Percentiles rank a stretch among this genome's conserved stretches.
Evolutionary conservation across 2,113 vertebrate species (phyloP).

Genomic region (Colius striatus): DNA sequence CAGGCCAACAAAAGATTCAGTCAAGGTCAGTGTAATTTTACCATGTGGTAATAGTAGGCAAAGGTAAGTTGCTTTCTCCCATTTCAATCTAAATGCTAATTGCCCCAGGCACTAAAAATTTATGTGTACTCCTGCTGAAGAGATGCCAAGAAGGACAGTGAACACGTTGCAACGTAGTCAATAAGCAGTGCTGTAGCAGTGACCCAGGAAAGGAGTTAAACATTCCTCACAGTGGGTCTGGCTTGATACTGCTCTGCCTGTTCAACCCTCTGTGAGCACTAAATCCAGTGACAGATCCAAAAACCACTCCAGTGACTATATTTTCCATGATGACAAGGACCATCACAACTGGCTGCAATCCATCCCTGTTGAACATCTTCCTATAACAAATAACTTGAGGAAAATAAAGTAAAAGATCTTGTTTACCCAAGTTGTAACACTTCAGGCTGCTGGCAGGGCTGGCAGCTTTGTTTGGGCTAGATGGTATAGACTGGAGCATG

Average conservation of each 20-base stretch:
- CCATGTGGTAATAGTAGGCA: background rate
- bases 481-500: background rate
- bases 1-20: conserved; percentile 14
- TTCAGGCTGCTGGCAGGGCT: background rate
- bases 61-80: conserved; percentile 36
- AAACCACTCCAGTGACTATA: background rate
- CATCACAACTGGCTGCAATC: background rate
- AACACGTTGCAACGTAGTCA: background rate
- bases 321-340: background rate
- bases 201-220: background rate
- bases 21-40: conserved; percentile 31
- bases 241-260: background rate
- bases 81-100: conserved; percentile 61
- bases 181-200: background rate
- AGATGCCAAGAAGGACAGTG: background rate
- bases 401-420: background rate
- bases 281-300: background rate
- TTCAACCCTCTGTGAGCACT: background rate
- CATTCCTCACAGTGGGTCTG: background rate
- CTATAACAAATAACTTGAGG: background rate
- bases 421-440: background rate
- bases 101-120: conserved; percentile 1
- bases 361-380: background rate
- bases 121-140: background rate
- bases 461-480: background rate